A percentile compares a stretch with the other conserved stretches of the same genome.
phyloP scores from a whole-genome alignment of 2,888 invertebrate species.

The Mythimna impura region DNA sequence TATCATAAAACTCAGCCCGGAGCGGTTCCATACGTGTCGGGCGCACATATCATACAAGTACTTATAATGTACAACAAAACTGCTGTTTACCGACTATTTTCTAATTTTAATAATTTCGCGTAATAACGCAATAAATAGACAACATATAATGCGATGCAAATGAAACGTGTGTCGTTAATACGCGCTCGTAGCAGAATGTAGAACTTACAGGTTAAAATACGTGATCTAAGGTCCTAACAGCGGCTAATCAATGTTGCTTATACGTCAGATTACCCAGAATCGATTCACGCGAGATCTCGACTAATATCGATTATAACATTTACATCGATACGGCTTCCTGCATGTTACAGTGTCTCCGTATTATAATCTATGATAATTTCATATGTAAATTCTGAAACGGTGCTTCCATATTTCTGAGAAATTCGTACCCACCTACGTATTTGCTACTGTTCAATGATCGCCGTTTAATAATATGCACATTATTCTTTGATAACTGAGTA shows the following conservation, averaged over 20 bases:
- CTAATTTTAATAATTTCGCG: slow-evolving; percentile 83
- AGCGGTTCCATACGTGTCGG: slow-evolving; percentile 71
- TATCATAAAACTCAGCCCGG: slow-evolving; percentile 71
- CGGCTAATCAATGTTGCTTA: slow-evolving; percentile 81
- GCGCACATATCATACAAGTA: slow-evolving; percentile 66
- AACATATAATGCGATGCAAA: slow-evolving; percentile 84
- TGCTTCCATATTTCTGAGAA: slow-evolving; percentile 73
- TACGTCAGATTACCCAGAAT: slow-evolving; percentile 83
- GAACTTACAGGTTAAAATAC: slow-evolving; percentile 76
- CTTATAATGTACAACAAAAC: slow-evolving; percentile 75
- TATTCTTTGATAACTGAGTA: slow-evolving; percentile 46
- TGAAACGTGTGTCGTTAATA: slow-evolving; percentile 79
- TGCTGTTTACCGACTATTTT: slow-evolving; percentile 80
- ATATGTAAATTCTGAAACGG: slow-evolving; percentile 80
- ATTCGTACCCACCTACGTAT: slow-evolving; percentile 64
- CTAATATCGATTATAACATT: slow-evolving; percentile 86
- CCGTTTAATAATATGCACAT: slow-evolving; percentile 45
- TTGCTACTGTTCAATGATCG: slow-evolving; percentile 52
- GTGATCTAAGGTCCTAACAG: slow-evolving; percentile 77
- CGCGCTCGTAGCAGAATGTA: slow-evolving; percentile 69
- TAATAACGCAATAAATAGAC: slow-evolving; percentile 81
- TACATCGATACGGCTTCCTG: slow-evolving; percentile 81
- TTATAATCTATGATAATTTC: slow-evolving; percentile 81
- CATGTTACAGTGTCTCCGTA: slow-evolving; percentile 72
- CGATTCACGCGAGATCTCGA: slow-evolving; percentile 81